Evolutionary conservation across 2,797 vertebrate genomes (phyloP).

Genomic region (Epinephelus awoara): DNA sequence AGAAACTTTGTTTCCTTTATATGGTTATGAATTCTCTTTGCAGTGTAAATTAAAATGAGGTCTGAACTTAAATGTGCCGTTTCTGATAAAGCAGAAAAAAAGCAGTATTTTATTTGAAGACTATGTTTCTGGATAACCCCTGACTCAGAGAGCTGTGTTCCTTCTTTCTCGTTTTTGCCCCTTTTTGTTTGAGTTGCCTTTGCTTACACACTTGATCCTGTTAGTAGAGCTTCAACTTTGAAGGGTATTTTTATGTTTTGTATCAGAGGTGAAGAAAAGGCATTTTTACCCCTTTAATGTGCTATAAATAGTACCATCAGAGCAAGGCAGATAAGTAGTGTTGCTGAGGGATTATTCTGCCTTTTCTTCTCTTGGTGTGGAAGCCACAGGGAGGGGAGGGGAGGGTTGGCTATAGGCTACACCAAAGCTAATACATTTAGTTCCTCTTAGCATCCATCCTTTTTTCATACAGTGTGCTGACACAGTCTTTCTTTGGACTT

Average conservation of each 20-base stretch:
- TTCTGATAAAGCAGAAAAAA: constrained; percentile 16
- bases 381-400: constrained; percentile 40
- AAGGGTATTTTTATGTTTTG: constrained; percentile 43
- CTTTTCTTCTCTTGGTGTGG: constrained; percentile 57
- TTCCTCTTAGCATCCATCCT: constrained; percentile 39
- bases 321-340: constrained; percentile 64
- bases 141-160: constrained; percentile 7
- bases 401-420: constrained; percentile 48
- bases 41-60: constrained; percentile 34
- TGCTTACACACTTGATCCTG: constrained; percentile 41
- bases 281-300: constrained; percentile 40
- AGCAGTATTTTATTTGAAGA: constrained; percentile 29
- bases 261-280: constrained; percentile 54
- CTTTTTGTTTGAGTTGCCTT: constrained; percentile 26
- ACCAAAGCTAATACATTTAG: constrained; percentile 59
- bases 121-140: constrained; percentile 33
- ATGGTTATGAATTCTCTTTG: constrained; percentile 31
- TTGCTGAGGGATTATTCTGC: constrained; percentile 67
- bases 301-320: constrained; percentile 77
- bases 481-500: constrained; percentile 47
- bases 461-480: constrained; percentile 37
- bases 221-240: constrained; percentile 47
- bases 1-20: constrained; percentile 36
- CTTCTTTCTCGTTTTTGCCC: not conserved
- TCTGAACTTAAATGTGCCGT: constrained; percentile 27